Conservation (phyloP, 2,888 invertebrate species). For the Parnassius orleans region DNA sequence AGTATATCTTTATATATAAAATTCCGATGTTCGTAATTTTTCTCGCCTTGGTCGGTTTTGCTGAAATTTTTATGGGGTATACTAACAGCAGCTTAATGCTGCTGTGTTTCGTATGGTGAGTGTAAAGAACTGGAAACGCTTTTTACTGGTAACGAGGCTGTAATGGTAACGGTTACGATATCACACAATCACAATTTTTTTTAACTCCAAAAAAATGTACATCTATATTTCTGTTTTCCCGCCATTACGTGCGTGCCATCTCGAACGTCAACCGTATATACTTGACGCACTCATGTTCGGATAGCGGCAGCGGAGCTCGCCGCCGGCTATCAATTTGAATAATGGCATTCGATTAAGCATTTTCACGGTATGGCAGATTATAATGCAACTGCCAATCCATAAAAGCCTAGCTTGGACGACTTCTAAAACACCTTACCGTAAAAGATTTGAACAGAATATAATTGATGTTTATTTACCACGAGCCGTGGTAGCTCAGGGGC, state of each 20-base stretch:
- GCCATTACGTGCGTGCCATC: conserved; percentile 17
- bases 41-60: too few species aligned
- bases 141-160: too few species aligned
- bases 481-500: neutral
- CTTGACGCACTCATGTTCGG: conserved; percentile 32
- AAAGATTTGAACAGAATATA: conserved; percentile 6
- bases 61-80: too few species aligned
- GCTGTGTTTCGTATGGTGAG: too few species aligned
- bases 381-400: conserved; percentile 33
- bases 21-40: too few species aligned
- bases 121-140: too few species aligned
- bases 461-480: neutral
- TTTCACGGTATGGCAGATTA: conserved; percentile 43
- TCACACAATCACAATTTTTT: too few species aligned
- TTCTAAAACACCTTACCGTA: conserved; percentile 15
- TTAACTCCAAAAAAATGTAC: too few species aligned
- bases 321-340: conserved; percentile 52
- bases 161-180: too few species aligned
- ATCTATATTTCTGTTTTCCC: conserved; percentile 13
- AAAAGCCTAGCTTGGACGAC: conserved; percentile 11
- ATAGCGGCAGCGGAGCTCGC: conserved; percentile 32
- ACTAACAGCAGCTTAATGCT: too few species aligned
- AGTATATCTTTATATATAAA: too few species aligned
- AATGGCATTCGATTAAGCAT: conserved; percentile 51
- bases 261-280: conserved; percentile 22